Evolutionary conservation across 30 jellyfish, hydroid and myxozoan species (phyloP).

Genomic region (Hydractinia symbiolongicarpus): DNA sequence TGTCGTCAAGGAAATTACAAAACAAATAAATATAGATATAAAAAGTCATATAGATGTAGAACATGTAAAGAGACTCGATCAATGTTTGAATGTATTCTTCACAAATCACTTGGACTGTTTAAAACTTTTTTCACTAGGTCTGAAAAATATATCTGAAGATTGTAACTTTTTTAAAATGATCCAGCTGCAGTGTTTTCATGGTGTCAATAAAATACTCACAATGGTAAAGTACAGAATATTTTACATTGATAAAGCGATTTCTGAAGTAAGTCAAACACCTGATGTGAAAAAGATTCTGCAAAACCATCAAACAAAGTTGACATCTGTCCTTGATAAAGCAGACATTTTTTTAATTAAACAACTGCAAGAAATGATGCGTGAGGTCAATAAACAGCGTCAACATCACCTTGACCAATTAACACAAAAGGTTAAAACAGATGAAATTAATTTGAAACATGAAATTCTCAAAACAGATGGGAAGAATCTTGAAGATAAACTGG

Average conservation of each 20-base stretch:
- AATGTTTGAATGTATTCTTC: not conserved
- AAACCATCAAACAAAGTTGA: too few relatives aligned
- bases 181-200: not conserved
- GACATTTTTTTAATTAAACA: too few relatives aligned
- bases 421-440: not conserved
- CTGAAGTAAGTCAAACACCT: not conserved
- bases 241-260: not conserved
- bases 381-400: not conserved
- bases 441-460: constrained; percentile 7
- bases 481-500: not conserved
- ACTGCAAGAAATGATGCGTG: not conserved
- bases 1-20: not conserved
- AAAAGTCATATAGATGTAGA: not conserved
- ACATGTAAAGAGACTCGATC: not conserved
- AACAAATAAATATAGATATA: not conserved
- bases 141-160: not conserved
- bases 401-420: not conserved
- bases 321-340: too few relatives aligned
- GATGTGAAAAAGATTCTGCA: too few relatives aligned
- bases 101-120: not conserved
- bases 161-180: not conserved
- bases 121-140: not conserved
- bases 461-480: not conserved
- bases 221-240: not conserved
- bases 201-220: not conserved